Conservation (phyloP, 2,797 vertebrate species). For the Anas acuta region DNA sequence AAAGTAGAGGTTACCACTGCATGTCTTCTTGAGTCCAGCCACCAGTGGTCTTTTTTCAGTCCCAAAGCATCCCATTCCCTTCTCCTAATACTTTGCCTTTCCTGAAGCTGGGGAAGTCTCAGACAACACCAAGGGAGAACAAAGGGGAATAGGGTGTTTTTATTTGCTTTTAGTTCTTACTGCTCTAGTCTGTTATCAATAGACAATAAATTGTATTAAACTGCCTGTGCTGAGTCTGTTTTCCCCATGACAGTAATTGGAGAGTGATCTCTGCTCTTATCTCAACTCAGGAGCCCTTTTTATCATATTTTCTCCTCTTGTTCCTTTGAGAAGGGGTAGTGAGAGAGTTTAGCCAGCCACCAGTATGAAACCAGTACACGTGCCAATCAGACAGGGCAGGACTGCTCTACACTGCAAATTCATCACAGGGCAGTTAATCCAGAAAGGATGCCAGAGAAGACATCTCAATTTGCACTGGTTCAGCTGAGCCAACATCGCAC, state of each 20-base stretch:
- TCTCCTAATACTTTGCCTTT: neutral
- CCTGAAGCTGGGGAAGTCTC: rapidly evolving
- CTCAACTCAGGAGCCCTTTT: no score
- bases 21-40: neutral
- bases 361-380: no score
- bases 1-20: neutral
- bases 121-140: neutral
- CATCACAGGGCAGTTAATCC: neutral
- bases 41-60: neutral
- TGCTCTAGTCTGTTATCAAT: no score
- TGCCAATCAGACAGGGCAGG: neutral
- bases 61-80: neutral
- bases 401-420: neutral
- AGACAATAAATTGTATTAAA: no score
- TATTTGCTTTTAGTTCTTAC: no score
- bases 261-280: no score
- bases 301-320: no score
- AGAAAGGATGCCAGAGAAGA: neutral
- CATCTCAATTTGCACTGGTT: neutral
- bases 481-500: neutral
- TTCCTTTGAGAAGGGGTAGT: no score
- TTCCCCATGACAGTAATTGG: no score
- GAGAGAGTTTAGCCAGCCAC: no score
- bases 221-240: no score
- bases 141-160: no score